Conservation (phyloP, 1,140 invertebrate species). For the Diabrotica virgifera region DNA sequence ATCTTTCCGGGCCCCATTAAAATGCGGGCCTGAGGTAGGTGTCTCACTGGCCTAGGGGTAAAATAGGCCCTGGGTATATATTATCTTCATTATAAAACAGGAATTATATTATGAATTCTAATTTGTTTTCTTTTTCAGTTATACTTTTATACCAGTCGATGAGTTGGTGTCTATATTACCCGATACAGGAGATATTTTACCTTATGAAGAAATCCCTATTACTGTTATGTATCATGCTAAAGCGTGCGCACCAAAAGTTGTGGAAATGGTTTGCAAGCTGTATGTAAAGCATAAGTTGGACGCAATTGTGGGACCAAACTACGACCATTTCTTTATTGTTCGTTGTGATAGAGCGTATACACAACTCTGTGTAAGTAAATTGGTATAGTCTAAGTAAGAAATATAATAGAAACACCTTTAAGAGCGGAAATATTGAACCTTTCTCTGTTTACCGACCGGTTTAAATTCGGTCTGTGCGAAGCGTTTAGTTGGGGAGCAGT, state of each 20-base stretch:
- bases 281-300: constrained; percentile 20
- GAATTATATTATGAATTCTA: not conserved
- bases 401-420: too few relatives aligned
- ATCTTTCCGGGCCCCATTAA: too few relatives aligned
- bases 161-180: not conserved
- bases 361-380: constrained; percentile 35
- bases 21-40: too few relatives aligned
- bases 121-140: not conserved
- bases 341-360: constrained; percentile 23
- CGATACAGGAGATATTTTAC: not conserved
- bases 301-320: constrained; percentile 22
- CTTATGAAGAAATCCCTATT: constrained; percentile 26
- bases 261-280: constrained; percentile 24
- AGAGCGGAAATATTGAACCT: too few relatives aligned
- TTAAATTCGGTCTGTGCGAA: too few relatives aligned
- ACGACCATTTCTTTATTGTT: constrained; percentile 27
- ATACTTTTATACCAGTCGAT: not conserved
- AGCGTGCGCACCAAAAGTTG: constrained; percentile 7
- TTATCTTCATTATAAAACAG: too few relatives aligned
- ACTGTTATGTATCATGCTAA: constrained; percentile 23
- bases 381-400: too few relatives aligned
- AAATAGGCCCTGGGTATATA: too few relatives aligned
- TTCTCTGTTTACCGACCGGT: too few relatives aligned
- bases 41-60: too few relatives aligned
- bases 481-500: too few relatives aligned